phyloP scores from a whole-genome alignment of 2,888 invertebrate species.

The Acrobasis consociella region DNA sequence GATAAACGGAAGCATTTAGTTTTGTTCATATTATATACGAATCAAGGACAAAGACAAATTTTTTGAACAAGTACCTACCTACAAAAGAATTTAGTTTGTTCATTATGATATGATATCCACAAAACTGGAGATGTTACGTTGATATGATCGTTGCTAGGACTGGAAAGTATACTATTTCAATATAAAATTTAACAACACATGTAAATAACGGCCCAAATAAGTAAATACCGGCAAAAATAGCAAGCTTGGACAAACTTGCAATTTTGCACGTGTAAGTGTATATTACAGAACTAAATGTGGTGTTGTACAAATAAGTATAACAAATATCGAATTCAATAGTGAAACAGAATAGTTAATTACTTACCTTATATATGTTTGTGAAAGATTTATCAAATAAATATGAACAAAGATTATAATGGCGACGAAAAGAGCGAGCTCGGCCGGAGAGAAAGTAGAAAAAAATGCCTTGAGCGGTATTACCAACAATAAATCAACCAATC shows the following conservation, averaged over 20 bases:
- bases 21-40: no score
- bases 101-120: no score
- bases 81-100: no score
- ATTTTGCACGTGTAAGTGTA: constrained; percentile 28
- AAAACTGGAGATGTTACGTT: no score
- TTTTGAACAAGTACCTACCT: no score
- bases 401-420: constrained; percentile 7
- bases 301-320: not conserved
- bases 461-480: not conserved
- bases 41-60: no score
- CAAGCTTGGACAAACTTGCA: constrained; percentile 5
- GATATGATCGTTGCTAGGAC: no score
- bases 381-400: not conserved
- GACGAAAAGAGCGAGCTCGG: constrained; percentile 1
- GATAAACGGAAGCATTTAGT: no score
- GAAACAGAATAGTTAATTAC: not conserved
- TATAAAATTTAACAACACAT: no score
- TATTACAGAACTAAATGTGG: not conserved
- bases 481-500: not conserved
- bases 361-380: not conserved
- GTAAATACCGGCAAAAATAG: constrained; percentile 24
- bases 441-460: not conserved
- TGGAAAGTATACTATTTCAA: no score
- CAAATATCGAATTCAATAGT: not conserved
- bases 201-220: constrained; percentile 24